Evolutionary conservation across 2,797 vertebrate species (phyloP).

Genomic region (Acestrorhynchus altus): DNA sequence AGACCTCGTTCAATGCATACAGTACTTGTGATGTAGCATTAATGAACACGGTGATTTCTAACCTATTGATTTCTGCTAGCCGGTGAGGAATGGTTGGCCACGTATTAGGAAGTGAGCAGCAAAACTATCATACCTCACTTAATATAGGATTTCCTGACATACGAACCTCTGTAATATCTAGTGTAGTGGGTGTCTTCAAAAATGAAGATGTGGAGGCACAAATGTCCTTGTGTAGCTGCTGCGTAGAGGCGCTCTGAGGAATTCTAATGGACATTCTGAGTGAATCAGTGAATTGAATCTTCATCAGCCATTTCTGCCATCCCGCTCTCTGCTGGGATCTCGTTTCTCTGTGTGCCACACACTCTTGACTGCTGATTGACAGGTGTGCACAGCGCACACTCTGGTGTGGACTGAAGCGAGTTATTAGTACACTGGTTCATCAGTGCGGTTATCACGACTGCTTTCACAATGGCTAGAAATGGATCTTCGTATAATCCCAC

Average conservation of each 20-base stretch:
- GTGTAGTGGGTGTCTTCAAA: not conserved
- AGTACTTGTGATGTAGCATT: constrained; percentile 11
- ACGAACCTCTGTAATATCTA: not conserved
- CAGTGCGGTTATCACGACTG: constrained; percentile 19
- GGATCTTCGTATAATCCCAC: constrained; percentile 11
- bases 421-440: constrained; percentile 30
- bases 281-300: constrained; percentile 24
- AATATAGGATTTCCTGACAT: constrained; percentile 4
- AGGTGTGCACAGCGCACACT: not conserved
- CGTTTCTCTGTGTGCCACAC: constrained; percentile 26
- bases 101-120: constrained; percentile 1
- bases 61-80: constrained; percentile 11
- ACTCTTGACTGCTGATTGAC: constrained; percentile 46
- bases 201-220: constrained; percentile 2
- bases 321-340: constrained; percentile 13
- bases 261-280: constrained; percentile 12
- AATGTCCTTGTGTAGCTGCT: not conserved
- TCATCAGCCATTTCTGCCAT: constrained; percentile 20
- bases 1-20: not conserved
- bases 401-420: constrained; percentile 35
- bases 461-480: constrained; percentile 1
- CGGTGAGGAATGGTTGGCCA: constrained; percentile 7
- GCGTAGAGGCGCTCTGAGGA: not conserved
- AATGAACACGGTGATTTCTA: constrained; percentile 18
- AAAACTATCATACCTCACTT: constrained; percentile 2